Conservation (phyloP, 1,140 invertebrate genomes). For the Octopus sinensis region DNA sequence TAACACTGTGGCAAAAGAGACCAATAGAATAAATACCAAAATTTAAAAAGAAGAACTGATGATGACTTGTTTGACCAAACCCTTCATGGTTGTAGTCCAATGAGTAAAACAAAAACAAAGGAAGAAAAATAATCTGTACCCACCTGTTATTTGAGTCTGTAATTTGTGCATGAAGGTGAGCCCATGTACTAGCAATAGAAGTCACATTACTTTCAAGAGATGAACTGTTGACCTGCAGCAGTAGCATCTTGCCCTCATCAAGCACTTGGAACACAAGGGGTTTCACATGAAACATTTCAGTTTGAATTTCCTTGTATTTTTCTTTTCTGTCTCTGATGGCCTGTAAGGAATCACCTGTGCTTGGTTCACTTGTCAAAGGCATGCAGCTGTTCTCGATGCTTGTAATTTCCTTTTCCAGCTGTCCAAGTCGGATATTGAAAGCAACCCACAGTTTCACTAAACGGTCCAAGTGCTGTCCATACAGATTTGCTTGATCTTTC, state of each 20-base stretch:
- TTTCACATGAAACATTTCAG: constrained; percentile 45
- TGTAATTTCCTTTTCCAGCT: constrained; percentile 23
- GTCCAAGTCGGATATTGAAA: constrained; percentile 38
- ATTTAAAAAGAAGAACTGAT: too few relatives aligned
- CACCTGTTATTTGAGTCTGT: too few relatives aligned
- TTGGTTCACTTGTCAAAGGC: constrained; percentile 35
- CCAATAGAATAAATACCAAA: too few relatives aligned
- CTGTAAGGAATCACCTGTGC: constrained; percentile 39
- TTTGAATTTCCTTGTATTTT: constrained; percentile 42
- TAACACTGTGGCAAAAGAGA: too few relatives aligned
- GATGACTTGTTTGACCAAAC: too few relatives aligned
- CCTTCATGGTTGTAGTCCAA: too few relatives aligned
- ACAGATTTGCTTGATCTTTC: constrained; percentile 48
- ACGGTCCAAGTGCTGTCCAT: constrained; percentile 49
- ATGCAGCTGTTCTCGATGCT: background rate
- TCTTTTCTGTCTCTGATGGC: constrained; percentile 42
- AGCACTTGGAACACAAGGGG: constrained; percentile 48
- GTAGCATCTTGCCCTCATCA: constrained; percentile 49
- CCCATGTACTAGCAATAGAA: constrained; percentile 50
- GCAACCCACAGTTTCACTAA: constrained; percentile 47
- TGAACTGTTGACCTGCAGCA: constrained; percentile 48
- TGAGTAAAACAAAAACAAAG: too few relatives aligned
- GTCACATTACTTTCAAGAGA: constrained; percentile 41
- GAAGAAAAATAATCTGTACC: too few relatives aligned
- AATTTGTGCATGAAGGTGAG: constrained; percentile 37